Evolutionary conservation across 2,888 invertebrate species (phyloP).

Genomic region (Eupelmus urozonus): DNA sequence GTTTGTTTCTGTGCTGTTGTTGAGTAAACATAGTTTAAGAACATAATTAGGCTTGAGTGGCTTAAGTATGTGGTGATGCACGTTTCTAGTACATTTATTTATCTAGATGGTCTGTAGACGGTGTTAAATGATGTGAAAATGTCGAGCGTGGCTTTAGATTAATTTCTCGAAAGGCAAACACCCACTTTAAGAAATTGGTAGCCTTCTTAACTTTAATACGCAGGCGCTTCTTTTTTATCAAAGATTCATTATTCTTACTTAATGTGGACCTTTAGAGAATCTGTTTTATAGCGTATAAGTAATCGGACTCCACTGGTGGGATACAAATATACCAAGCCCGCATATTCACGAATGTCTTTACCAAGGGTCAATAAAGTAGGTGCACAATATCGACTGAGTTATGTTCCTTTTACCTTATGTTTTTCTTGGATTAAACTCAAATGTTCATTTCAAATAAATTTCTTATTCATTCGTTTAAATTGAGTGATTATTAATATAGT

Average conservation of each 20-base stretch:
- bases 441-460: background rate
- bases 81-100: no score
- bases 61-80: no score
- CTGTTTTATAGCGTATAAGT: background rate
- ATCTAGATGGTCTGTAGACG: no score
- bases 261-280: background rate
- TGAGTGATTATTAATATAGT: no score
- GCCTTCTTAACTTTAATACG: background rate
- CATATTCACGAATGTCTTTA: conserved; percentile 26
- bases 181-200: background rate
- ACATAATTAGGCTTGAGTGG: no score
- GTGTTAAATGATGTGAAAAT: background rate
- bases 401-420: conserved; percentile 8
- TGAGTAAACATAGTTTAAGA: no score
- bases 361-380: conserved; percentile 51
- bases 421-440: background rate
- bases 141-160: background rate
- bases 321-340: background rate
- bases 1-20: no score
- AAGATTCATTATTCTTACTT: background rate
- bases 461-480: no score
- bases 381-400: conserved; percentile 51
- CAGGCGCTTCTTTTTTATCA: background rate
- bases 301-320: background rate
- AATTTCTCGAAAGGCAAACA: background rate